phyloP scores from a whole-genome alignment of 2,888 invertebrate species.

The Cephus rjabovi region DNA sequence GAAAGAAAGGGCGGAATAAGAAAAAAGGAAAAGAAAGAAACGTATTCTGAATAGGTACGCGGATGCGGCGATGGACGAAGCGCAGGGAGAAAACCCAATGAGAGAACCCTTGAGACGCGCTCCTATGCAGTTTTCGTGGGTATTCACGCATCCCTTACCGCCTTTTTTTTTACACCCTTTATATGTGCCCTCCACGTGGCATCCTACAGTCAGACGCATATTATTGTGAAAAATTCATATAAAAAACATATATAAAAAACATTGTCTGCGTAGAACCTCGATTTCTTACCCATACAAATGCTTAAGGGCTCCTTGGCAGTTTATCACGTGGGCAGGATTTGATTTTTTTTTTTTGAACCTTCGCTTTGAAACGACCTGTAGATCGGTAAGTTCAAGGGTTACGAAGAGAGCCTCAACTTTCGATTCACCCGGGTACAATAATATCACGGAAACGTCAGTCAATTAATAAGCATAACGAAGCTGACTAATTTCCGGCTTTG shows the following conservation, averaged over 20 bases:
- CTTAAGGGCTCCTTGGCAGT: not conserved
- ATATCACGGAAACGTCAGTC: conserved; percentile 67
- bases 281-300: not conserved
- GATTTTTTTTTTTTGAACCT: not conserved
- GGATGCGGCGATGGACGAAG: conserved; percentile 6
- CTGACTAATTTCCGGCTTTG: conserved; percentile 66
- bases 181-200: not conserved
- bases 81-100: conserved; percentile 7
- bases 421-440: conserved; percentile 39
- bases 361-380: conserved; percentile 1
- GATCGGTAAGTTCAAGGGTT: conserved; percentile 22
- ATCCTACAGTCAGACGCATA: not conserved
- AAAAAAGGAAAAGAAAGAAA: conserved; percentile 5
- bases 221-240: not conserved
- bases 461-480: conserved; percentile 66
- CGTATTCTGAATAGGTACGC: not conserved
- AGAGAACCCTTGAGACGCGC: conserved; percentile 26
- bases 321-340: not conserved
- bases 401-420: conserved; percentile 29
- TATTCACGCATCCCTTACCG: not conserved
- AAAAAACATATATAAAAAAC: not conserved
- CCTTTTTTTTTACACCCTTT: not conserved
- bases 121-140: conserved; percentile 3
- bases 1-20: conserved; percentile 15
- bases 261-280: not conserved